These are phyloP conservation scores for Anoplophora glabripennis DNA, from an alignment of 1,140 invertebrate genomes.

Conservation along the genomic window DNA sequence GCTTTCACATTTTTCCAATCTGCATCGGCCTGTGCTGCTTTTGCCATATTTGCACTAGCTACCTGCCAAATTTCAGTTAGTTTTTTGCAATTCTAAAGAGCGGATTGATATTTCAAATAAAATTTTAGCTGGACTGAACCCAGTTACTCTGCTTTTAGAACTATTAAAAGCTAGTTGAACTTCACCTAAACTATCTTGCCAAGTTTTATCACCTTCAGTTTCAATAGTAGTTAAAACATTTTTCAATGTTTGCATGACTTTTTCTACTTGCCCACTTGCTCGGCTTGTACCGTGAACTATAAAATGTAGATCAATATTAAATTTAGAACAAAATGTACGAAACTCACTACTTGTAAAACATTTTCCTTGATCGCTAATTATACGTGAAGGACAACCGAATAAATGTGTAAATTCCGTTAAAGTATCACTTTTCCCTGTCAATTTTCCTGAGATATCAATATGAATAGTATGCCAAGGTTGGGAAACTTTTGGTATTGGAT, in stretches of 20 bases:
- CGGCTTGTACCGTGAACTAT: neutral
- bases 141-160: constrained; percentile 1
- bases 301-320: constrained; percentile 9
- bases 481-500: constrained; percentile 12
- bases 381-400: constrained; percentile 1
- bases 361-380: constrained; percentile 11
- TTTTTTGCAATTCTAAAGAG: too few species aligned
- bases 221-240: constrained; percentile 4
- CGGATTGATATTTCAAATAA: too few species aligned
- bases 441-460: constrained; percentile 1
- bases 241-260: constrained; percentile 6
- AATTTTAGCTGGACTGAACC: too few species aligned
- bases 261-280: constrained; percentile 13
- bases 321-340: neutral
- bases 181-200: constrained; percentile 7
- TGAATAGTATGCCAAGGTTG: constrained; percentile 19
- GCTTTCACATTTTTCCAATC: too few species aligned
- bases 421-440: too few species aligned
- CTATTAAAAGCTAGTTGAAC: constrained; percentile 10
- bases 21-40: too few species aligned
- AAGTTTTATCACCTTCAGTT: neutral
- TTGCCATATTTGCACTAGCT: too few species aligned
- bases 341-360: constrained; percentile 4
- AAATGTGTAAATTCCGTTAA: neutral
- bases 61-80: too few species aligned